Percentiles rank a stretch among this genome's conserved stretches.
Conservation (phyloP, 2,113 vertebrate genomes). For the Saccopteryx leptura region DNA sequence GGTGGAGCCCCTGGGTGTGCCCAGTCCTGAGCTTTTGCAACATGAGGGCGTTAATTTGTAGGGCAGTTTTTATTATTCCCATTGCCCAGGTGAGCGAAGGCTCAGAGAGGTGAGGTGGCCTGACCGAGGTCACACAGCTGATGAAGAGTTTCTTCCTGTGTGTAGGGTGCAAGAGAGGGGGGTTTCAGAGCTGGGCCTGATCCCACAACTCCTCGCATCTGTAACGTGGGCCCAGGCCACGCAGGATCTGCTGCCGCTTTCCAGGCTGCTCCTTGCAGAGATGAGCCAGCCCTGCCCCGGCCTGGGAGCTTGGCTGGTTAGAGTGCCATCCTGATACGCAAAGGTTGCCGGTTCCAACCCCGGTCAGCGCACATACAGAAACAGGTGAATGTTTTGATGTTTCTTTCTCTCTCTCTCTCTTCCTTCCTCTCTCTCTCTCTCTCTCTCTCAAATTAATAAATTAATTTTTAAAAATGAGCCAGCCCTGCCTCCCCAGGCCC, state of each 20-base stretch:
- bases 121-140: not conserved
- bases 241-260: not conserved
- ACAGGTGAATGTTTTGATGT: no score
- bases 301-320: no score
- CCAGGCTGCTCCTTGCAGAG: no score
- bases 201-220: not conserved
- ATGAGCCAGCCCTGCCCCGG: not conserved
- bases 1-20: not conserved
- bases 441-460: no score
- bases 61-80: not conserved
- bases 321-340: no score
- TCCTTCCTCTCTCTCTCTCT: no score
- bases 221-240: no score
- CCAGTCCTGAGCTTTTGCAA: not conserved
- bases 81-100: not conserved
- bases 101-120: not conserved
- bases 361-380: no score
- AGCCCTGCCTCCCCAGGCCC: not conserved
- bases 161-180: no score
- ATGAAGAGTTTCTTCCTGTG: fast-evolving
- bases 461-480: not conserved
- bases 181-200: not conserved
- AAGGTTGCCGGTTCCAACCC: no score
- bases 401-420: no score
- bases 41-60: fast-evolving